Percentiles rank a stretch among this genome's conserved stretches.
phyloP scores from a whole-genome alignment of 2,113 vertebrate species.

The Lampris incognitus region DNA sequence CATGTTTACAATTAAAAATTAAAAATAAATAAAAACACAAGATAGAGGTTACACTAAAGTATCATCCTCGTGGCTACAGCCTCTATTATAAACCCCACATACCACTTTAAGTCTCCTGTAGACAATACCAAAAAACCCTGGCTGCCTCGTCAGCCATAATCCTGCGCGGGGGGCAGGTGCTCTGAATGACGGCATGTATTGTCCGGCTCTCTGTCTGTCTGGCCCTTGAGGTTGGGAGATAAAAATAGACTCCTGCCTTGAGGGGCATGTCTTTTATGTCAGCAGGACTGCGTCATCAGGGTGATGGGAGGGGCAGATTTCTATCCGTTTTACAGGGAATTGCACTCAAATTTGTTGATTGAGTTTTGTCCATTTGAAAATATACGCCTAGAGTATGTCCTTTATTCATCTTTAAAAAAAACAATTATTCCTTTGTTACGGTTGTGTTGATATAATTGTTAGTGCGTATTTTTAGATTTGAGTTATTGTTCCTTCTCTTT shows the following conservation, averaged over 20 bases:
- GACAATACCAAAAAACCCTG: neutral
- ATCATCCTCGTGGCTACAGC: too few species aligned
- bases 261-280: constrained; percentile 51
- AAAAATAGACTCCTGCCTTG: constrained; percentile 67
- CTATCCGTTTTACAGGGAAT: too few species aligned
- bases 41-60: too few species aligned
- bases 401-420: too few species aligned
- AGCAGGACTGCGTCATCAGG: constrained; percentile 46
- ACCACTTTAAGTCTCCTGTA: too few species aligned
- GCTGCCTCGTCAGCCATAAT: constrained; percentile 17
- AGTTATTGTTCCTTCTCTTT: neutral
- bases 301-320: neutral
- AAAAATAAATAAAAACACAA: too few species aligned
- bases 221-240: constrained; percentile 55
- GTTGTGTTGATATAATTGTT: too few species aligned
- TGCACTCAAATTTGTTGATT: too few species aligned
- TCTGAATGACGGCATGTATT: constrained; percentile 44
- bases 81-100: too few species aligned
- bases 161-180: constrained; percentile 56
- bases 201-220: constrained; percentile 52
- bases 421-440: too few species aligned
- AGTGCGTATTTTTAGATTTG: neutral
- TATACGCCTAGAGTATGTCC: too few species aligned
- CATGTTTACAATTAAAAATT: too few species aligned
- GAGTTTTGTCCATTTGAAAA: neutral